A percentile compares a stretch with the other conserved stretches of the same genome.
Conservation (phyloP, 2,113 vertebrate genomes). For the Calidris pygmaea region DNA sequence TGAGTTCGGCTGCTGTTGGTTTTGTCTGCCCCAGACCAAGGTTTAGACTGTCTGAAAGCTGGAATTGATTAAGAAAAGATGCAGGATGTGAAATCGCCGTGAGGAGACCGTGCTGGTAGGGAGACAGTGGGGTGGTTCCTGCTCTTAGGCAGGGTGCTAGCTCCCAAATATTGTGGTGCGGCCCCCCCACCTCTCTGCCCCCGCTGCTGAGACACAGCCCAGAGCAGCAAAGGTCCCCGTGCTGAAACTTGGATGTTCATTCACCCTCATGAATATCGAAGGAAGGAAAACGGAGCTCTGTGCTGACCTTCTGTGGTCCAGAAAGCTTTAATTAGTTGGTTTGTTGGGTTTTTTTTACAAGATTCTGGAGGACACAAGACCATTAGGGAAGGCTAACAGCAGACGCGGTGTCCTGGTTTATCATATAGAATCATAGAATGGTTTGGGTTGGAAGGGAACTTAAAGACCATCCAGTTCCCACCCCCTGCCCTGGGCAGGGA, state of each 20-base stretch:
- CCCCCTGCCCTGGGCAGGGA: too few relatives aligned
- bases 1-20: neutral
- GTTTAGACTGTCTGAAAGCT: neutral
- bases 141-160: neutral
- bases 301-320: neutral
- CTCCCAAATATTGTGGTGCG: neutral
- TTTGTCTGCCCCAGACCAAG: neutral
- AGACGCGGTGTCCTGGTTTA: neutral
- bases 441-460: too few relatives aligned
- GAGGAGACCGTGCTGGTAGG: neutral
- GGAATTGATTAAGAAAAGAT: neutral
- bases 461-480: too few relatives aligned
- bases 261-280: too few relatives aligned
- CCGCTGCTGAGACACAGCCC: neutral
- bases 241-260: neutral
- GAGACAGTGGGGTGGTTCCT: neutral
- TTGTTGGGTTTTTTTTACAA: neutral
- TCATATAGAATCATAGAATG: neutral
- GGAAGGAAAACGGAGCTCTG: neutral
- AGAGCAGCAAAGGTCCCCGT: neutral
- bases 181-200: neutral
- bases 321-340: neutral
- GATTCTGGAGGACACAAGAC: neutral
- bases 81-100: accelerated
- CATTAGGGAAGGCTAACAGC: neutral